A percentile compares a stretch with the other conserved stretches of the same genome.
Conservation (phyloP, 1,140 invertebrate species). For the Propsilocerus akamusi region DNA sequence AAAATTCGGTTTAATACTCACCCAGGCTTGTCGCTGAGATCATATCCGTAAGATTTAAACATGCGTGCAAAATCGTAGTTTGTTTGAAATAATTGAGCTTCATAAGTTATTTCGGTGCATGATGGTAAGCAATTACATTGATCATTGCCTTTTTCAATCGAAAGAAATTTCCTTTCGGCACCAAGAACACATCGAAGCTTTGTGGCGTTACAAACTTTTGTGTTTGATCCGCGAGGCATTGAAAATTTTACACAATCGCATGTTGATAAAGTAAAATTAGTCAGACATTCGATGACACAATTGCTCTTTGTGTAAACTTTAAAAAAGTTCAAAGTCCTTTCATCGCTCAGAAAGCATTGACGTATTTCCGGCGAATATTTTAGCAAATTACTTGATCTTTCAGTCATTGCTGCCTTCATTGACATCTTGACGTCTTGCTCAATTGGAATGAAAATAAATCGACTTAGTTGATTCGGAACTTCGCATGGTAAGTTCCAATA, state of each 20-base stretch:
- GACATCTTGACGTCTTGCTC: too few species aligned
- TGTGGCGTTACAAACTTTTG: neutral
- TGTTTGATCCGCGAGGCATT: constrained; percentile 30
- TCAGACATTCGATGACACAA: constrained; percentile 47
- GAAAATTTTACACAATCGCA: constrained; percentile 40
- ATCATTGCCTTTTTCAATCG: neutral
- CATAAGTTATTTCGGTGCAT: neutral
- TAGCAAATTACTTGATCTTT: too few species aligned
- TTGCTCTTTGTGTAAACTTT: constrained; percentile 48
- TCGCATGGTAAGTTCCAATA: too few species aligned
- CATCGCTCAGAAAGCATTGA: constrained; percentile 27
- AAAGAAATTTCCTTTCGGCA: neutral
- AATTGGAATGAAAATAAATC: too few species aligned
- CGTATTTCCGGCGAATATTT: neutral
- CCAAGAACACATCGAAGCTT: neutral
- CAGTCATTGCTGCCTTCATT: too few species aligned
- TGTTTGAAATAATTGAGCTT: too few species aligned
- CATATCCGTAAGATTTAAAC: neutral
- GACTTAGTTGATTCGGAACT: too few species aligned
- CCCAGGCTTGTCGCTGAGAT: neutral
- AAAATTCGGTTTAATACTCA: neutral
- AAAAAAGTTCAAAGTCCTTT: constrained; percentile 33
- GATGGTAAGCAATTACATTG: neutral
- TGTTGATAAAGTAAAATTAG: constrained; percentile 38
- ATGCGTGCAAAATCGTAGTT: too few species aligned